These are phyloP conservation scores for Amblyopsis rosae DNA, from an alignment of 2,113 vertebrate species.

Conservation along the genomic window DNA sequence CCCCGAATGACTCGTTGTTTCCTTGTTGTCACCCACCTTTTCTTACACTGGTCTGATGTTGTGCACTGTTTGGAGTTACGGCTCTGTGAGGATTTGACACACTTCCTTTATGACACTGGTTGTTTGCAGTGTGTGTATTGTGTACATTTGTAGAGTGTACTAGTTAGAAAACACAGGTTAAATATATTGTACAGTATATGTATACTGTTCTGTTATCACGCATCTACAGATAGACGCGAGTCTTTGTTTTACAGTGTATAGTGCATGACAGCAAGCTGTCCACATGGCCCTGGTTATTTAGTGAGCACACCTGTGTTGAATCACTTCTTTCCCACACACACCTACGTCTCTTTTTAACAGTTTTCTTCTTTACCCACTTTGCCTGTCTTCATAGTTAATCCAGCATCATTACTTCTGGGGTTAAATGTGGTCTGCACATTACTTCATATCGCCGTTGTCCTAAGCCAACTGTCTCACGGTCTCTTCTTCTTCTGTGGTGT, in stretches of 20 bases:
- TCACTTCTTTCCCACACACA: slow-evolving; percentile 22
- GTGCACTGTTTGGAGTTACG: background rate
- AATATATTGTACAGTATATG: no score
- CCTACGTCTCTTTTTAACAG: slow-evolving; percentile 1
- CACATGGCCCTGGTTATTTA: slow-evolving; percentile 10
- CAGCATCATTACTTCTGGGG: background rate
- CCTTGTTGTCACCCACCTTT: background rate
- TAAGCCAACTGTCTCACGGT: no score
- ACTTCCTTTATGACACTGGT: no score
- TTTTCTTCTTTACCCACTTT: background rate
- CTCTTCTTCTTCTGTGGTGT: no score
- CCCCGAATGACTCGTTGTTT: background rate
- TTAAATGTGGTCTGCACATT: background rate
- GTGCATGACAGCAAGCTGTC: slow-evolving; percentile 38
- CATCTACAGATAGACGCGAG: no score
- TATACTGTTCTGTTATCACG: no score
- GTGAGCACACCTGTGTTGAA: slow-evolving; percentile 16
- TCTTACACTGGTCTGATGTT: background rate
- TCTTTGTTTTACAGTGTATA: slow-evolving; percentile 1
- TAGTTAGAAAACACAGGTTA: no score
- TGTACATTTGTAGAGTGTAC: no score
- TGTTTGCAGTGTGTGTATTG: no score
- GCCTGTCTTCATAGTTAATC: background rate
- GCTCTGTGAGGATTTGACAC: no score
- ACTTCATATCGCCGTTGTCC: no score